Evolutionary conservation across 2,797 vertebrate species (phyloP).

Genomic region (Liasis olivaceus): DNA sequence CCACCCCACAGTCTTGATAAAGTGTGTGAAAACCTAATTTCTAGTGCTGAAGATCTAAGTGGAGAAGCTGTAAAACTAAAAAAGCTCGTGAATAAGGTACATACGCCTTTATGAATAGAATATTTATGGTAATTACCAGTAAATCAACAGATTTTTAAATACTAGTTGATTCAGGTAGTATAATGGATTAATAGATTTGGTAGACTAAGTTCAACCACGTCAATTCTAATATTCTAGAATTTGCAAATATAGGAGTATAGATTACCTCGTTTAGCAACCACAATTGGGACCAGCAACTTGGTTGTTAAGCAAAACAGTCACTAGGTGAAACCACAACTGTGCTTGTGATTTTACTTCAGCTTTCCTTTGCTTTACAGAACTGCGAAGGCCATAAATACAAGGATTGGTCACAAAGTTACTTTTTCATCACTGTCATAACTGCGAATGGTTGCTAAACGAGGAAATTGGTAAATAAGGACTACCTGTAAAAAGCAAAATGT

Average conservation of each 20-base stretch:
- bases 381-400: not conserved
- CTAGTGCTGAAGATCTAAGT: conserved; percentile 78
- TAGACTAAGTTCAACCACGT: not conserved
- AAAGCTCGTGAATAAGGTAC: conserved; percentile 84
- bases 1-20: conserved; percentile 76
- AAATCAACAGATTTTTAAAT: accelerated
- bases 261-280: not conserved
- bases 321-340: too few species aligned
- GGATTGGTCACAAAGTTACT: too few species aligned
- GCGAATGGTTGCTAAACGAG: not conserved
- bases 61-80: conserved; percentile 85
- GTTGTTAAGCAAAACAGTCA: too few species aligned
- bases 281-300: too few species aligned
- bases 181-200: not conserved
- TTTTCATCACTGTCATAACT: not conserved
- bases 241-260: not conserved
- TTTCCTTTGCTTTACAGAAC: not conserved
- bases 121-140: not conserved
- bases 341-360: too few species aligned
- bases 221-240: not conserved
- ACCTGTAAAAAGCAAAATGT: not conserved
- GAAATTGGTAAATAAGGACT: not conserved
- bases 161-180: not conserved
- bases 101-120: conserved; percentile 7
- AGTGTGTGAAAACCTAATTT: conserved; percentile 81